phyloP scores from a whole-genome alignment of 2,888 invertebrate genomes.

The Platycheirus rosarum region DNA sequence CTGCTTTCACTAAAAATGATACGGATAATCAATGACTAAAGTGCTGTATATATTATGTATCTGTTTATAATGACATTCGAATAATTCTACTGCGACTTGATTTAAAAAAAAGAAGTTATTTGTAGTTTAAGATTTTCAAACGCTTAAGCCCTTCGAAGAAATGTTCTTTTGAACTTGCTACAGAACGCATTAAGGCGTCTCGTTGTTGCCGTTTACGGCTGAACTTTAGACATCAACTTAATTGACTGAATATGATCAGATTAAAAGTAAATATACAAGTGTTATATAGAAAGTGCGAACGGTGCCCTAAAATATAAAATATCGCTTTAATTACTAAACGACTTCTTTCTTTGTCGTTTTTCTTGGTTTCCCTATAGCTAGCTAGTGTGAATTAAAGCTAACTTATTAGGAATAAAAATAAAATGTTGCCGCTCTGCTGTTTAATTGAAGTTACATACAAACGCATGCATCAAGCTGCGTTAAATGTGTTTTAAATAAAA shows the following conservation, averaged over 20 bases:
- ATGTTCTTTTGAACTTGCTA: too few relatives aligned
- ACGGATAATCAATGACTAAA: too few relatives aligned
- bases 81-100: too few relatives aligned
- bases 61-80: too few relatives aligned
- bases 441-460: constrained; percentile 22
- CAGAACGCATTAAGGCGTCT: too few relatives aligned
- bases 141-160: too few relatives aligned
- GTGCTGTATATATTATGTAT: too few relatives aligned
- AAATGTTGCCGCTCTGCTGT: not conserved
- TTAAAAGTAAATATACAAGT: not conserved
- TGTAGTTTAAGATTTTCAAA: too few relatives aligned
- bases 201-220: not conserved
- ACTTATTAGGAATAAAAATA: not conserved
- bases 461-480: constrained; percentile 25
- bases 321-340: not conserved
- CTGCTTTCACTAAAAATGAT: too few relatives aligned
- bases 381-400: not conserved
- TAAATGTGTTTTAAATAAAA: not conserved
- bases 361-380: not conserved
- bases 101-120: too few relatives aligned
- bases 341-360: not conserved
- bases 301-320: not conserved
- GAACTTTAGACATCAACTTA: not conserved
- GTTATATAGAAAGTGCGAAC: not conserved
- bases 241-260: not conserved